Base-by-base conservation (phyloP, 2,888 invertebrate genomes). In the Morpho achilles region DNA sequence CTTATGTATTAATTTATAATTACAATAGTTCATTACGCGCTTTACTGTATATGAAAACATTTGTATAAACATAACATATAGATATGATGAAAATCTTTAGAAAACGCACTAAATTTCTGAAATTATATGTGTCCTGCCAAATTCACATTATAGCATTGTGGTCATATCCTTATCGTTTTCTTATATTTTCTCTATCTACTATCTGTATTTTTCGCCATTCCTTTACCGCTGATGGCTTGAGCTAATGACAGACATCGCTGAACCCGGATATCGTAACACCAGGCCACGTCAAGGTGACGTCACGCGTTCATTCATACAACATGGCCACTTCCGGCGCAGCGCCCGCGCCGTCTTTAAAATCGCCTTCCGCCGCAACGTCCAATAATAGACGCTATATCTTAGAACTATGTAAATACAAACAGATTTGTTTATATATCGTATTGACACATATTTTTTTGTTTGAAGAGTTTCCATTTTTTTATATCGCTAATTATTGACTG, bases 321-420 rank as follows among this genome's bases (percentile, higher is more conserved):
- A 80, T 80, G 79, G 79, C 73, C 68, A 79, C 84, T 86, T 88
- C 89, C 88, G 82, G 73, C 69, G 69, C 65, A 66, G 66, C 75
- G 71, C 68, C 74, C 59, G 63, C 65, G 66, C 66, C 64, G 63
- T 66, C 68, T 69, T 67, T 64, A 62, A 65, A 65, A 67, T 68
- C 69, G 69, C 72, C 69, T 69, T 70, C 71, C 70, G 70, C 61
- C 48, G 58, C 50, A 45, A 41, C 57, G 50, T 47, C 44, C 55
- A 50, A 55, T 62, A 62, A 59, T 63, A 59, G 56, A 56, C 10
- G 46, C 45, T 54, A 46, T 53, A 50, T 50, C 58, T 54, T 54
- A 52, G 43, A 59, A 55, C 55, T 23, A 16, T 16, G 16, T 16
- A 59, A 44, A 55, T 43, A 48, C 44, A 59, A 55, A 55, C 48